Conservation (phyloP, 2,113 vertebrate genomes). For the Xiphophorus hellerii region DNA sequence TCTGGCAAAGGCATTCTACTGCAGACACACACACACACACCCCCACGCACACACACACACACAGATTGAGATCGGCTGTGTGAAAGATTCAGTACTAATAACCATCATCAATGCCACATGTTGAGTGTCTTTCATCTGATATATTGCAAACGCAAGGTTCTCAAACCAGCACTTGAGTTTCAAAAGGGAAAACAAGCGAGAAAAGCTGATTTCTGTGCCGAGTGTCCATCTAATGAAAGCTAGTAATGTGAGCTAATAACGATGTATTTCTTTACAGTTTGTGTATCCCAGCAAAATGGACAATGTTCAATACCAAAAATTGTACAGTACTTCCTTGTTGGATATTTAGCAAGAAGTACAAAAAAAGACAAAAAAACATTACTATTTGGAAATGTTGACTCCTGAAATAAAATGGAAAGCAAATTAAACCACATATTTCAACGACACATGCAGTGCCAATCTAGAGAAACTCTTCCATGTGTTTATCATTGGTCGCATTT, state of each 20-base stretch:
- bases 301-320: no score
- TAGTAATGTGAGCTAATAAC: neutral
- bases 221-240: neutral
- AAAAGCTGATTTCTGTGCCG: neutral
- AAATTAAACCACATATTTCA: no score
- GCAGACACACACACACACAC: conserved; percentile 28
- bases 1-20: conserved; percentile 89
- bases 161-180: neutral
- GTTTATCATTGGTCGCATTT: no score
- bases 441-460: no score
- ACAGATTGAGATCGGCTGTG: neutral
- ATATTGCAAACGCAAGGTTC: conserved; percentile 2
- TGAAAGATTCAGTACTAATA: conserved; percentile 20
- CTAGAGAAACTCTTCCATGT: no score
- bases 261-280: neutral
- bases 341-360: neutral
- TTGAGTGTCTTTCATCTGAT: conserved; percentile 53
- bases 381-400: neutral
- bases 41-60: no score
- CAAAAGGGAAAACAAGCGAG: neutral
- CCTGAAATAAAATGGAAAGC: no score
- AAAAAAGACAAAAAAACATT: neutral
- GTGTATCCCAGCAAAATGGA: neutral
- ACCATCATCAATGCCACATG: conserved; percentile 8
- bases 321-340: neutral